Conservation (phyloP, 2,113 vertebrate genomes). For the Athene cunicularia region DNA sequence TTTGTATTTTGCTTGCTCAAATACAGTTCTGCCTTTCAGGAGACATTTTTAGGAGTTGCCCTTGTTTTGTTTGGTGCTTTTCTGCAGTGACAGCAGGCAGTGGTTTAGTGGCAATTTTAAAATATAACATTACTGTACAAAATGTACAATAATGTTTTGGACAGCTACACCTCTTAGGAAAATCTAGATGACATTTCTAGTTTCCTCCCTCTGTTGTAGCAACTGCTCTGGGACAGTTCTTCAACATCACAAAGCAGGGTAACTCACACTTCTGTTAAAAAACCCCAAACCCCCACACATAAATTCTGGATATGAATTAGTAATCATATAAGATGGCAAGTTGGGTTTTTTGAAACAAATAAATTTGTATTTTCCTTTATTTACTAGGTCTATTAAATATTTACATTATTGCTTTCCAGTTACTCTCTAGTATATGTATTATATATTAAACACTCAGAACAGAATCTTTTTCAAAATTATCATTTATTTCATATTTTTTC, state of each 20-base stretch:
- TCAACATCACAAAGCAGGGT: background rate
- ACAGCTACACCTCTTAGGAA: background rate
- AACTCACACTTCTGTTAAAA: background rate
- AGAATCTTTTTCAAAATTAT: background rate
- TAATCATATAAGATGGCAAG: background rate
- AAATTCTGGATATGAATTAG: background rate
- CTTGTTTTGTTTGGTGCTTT: slow-evolving; percentile 3
- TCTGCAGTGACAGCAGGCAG: background rate
- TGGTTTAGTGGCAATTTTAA: slow-evolving; percentile 30
- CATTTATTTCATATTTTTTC: background rate
- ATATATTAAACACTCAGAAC: background rate
- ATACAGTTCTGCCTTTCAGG: background rate
- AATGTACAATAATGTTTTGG: background rate
- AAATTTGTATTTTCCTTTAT: background rate
- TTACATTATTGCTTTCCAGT: background rate
- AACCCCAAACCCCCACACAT: background rate
- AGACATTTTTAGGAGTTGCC: background rate
- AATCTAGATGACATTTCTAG: background rate
- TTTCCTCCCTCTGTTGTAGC: background rate
- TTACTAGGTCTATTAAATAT: background rate
- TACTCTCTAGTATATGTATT: background rate
- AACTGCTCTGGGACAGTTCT: background rate
- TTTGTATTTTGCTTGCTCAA: background rate
- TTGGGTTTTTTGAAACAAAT: background rate
- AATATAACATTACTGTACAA: background rate